phyloP scores from a whole-genome alignment of 2,888 invertebrate genomes.

The Diloba caeruleocephala region DNA sequence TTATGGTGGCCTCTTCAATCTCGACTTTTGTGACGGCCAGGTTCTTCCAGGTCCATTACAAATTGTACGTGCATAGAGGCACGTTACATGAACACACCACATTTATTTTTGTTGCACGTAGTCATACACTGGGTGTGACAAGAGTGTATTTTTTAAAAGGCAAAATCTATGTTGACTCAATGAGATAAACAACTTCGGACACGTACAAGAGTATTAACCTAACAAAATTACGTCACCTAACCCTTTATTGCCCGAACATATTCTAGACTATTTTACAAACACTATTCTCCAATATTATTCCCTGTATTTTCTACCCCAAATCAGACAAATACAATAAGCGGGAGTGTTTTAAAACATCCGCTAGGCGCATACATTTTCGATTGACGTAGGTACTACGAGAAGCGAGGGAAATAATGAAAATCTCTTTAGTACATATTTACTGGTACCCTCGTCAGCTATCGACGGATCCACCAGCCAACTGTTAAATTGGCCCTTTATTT shows the following conservation, averaged over 20 bases:
- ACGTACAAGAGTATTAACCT: too few species aligned
- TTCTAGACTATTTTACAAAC: not conserved
- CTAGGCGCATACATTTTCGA: slow-evolving; percentile 26
- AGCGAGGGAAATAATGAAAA: slow-evolving; percentile 48
- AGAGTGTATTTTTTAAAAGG: too few species aligned
- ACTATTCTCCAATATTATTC: slow-evolving; percentile 21
- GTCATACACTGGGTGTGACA: too few species aligned
- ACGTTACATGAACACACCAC: too few species aligned
- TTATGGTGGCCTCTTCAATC: too few species aligned
- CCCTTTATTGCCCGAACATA: slow-evolving; percentile 15
- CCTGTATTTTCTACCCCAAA: slow-evolving; percentile 28
- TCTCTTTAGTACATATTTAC: slow-evolving; percentile 52
- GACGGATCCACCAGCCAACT: slow-evolving; percentile 45
- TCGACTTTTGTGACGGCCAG: too few species aligned
- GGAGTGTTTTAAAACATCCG: slow-evolving; percentile 21
- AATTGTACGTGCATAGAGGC: too few species aligned
- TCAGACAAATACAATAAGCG: slow-evolving; percentile 32
- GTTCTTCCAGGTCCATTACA: too few species aligned
- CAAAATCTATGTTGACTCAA: too few species aligned
- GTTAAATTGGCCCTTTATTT: slow-evolving; percentile 51
- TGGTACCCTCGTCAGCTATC: slow-evolving; percentile 45
- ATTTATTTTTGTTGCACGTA: too few species aligned
- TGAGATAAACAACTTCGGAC: too few species aligned
- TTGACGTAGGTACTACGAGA: slow-evolving; percentile 31
- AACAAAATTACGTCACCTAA: slow-evolving; percentile 17